Conservation (phyloP, 2,888 invertebrate species). For the Teleiodes luculella region DNA sequence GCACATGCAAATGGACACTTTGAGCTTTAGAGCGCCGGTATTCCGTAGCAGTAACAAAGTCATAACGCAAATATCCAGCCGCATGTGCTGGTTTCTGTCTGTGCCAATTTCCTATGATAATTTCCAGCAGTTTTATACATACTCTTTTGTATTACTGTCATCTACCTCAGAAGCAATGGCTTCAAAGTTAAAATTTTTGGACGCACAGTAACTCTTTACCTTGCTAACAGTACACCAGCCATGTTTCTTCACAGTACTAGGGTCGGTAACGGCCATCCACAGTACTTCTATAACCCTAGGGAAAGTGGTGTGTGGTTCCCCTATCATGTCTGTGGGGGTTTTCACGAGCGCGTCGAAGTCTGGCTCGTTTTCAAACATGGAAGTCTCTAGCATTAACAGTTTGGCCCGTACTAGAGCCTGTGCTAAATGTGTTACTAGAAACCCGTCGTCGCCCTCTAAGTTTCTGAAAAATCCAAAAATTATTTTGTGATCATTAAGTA, state of each 20-base stretch:
- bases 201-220: constrained; percentile 34
- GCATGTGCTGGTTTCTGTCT: too few relatives aligned
- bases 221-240: constrained; percentile 61
- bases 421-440: constrained; percentile 45
- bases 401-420: constrained; percentile 48
- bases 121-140: too few relatives aligned
- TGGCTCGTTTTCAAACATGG: constrained; percentile 55
- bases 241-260: constrained; percentile 42
- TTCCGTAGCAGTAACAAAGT: too few relatives aligned
- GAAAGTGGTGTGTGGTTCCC: constrained; percentile 60
- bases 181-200: too few relatives aligned
- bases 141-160: too few relatives aligned
- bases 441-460: constrained; percentile 60
- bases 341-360: constrained; percentile 55
- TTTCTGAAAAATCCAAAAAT: constrained; percentile 37
- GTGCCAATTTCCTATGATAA: too few relatives aligned
- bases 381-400: constrained; percentile 50
- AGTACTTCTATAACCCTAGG: constrained; percentile 55
- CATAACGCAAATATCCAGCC: too few relatives aligned
- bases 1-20: too few relatives aligned
- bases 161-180: too few relatives aligned
- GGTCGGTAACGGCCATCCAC: constrained; percentile 59
- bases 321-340: constrained; percentile 57
- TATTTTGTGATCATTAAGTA: too few relatives aligned
- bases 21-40: too few relatives aligned